Conservation (phyloP, 2,113 vertebrate genomes). For the Cebus imitator region DNA sequence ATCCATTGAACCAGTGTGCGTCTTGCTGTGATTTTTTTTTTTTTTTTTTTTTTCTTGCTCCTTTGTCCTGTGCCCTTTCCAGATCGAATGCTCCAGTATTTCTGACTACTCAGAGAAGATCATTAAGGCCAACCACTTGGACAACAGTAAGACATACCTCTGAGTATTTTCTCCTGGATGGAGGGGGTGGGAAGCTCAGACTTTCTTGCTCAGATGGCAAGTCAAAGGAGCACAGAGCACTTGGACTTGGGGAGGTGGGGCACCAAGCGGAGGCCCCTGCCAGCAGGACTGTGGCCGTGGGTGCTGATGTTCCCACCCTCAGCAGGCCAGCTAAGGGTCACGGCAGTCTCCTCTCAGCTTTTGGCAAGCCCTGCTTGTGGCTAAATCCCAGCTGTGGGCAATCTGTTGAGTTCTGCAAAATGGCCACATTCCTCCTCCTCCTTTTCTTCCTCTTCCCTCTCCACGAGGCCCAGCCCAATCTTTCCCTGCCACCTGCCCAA, state of each 20-base stretch:
- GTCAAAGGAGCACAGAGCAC: background rate
- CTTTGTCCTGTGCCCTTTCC: conserved; percentile 65
- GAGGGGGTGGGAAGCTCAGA: conserved; percentile 16
- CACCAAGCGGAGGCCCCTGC: background rate
- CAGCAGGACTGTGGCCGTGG: background rate
- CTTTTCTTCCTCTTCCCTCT: background rate
- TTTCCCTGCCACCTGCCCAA: too few relatives aligned
- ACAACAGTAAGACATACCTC: conserved; percentile 91
- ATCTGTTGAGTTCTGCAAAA: background rate
- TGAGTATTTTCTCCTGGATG: conserved; percentile 15
- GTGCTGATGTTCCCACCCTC: background rate
- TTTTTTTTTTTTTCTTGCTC: background rate
- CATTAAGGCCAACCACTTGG: conserved; percentile 98
- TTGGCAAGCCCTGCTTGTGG: background rate
- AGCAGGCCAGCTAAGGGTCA: background rate
- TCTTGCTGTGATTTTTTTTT: background rate
- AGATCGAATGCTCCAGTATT: conserved; percentile 99
- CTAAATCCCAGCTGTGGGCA: background rate
- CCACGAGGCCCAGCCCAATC: accelerated
- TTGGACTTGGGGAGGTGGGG: background rate
- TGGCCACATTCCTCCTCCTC: background rate
- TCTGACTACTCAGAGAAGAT: conserved; percentile 99
- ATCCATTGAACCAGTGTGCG: background rate
- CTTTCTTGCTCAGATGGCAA: background rate
- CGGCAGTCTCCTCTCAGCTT: background rate